These are phyloP conservation scores for Sinohyriopsis cumingii DNA, from an alignment of 2,888 invertebrate species.

Conservation along the genomic window DNA sequence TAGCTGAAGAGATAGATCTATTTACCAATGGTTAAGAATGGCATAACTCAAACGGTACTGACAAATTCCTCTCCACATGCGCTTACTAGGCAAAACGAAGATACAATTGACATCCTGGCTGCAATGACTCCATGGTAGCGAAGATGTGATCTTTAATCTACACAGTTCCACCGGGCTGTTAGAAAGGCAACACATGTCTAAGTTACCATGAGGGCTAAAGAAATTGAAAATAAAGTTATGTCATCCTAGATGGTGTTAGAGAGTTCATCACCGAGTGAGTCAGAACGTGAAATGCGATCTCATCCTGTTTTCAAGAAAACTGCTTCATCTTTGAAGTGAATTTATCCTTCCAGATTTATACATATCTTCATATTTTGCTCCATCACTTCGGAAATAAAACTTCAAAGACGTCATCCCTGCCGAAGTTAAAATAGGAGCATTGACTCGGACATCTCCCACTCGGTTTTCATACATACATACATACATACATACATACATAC, in stretches of 20 bases:
- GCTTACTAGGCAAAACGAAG: conserved; percentile 50
- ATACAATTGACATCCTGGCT: conserved; percentile 49
- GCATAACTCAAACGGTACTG: conserved; percentile 54
- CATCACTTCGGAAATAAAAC: conserved; percentile 6
- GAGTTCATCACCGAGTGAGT: conserved; percentile 32
- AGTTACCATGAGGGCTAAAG: conserved; percentile 38
- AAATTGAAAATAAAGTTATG: conserved; percentile 28
- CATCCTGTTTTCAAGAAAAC: conserved; percentile 7
- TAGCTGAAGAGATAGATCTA: not conserved
- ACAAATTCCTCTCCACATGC: conserved; percentile 47
- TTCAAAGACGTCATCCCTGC: not conserved
- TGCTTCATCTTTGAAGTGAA: not conserved
- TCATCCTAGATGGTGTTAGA: conserved; percentile 33
- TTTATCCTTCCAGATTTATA: not conserved
- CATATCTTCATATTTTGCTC: not conserved
- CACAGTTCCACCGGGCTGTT: conserved; percentile 23
- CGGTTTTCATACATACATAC: conserved; percentile 8
- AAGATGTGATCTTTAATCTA: conserved; percentile 35
- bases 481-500: too few relatives aligned
- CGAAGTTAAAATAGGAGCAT: not conserved
- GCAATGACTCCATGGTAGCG: conserved; percentile 44
- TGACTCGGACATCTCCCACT: conserved; percentile 11
- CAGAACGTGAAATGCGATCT: conserved; percentile 24
- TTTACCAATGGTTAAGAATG: conserved; percentile 52
- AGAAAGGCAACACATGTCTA: conserved; percentile 32